These are phyloP conservation scores for Macrophya annulata DNA, from an alignment of 2,888 invertebrate genomes.

Conservation along the genomic window DNA sequence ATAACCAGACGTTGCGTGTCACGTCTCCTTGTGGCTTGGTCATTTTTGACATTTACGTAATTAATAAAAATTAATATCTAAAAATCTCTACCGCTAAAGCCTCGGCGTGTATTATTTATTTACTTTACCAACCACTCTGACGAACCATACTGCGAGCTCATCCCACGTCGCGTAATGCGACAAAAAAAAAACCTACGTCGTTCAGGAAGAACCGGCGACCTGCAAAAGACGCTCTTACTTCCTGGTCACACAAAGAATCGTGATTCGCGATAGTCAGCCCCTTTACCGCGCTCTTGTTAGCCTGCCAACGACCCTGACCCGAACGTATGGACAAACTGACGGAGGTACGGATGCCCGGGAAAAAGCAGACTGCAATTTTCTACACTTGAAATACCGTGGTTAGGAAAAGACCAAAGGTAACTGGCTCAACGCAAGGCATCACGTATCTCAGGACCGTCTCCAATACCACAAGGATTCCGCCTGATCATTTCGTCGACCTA, in stretches of 20 bases:
- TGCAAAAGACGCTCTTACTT: conserved; percentile 48
- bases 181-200: conserved; percentile 25
- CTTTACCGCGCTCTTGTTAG: conserved; percentile 32
- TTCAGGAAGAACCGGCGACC: conserved; percentile 42
- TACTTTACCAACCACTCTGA: conserved; percentile 4
- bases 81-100: conserved; percentile 4
- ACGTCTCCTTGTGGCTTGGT: conserved; percentile 7
- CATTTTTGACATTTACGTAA: conserved; percentile 19
- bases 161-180: conserved; percentile 38
- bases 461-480: conserved; percentile 30
- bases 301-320: conserved; percentile 37
- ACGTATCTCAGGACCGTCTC: conserved; percentile 38
- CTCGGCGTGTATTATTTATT: conserved; percentile 14
- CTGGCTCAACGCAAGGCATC: conserved; percentile 15
- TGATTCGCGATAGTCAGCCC: conserved; percentile 52
- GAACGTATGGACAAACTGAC: conserved; percentile 28
- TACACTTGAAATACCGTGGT: conserved; percentile 39
- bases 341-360: conserved; percentile 4
- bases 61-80: conserved; percentile 42
- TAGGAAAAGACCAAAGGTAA: conserved; percentile 25
- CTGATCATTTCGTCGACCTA: conserved; percentile 26
- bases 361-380: conserved; percentile 31
- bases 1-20: conserved; percentile 33
- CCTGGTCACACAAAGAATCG: conserved; percentile 52
- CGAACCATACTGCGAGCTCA: conserved; percentile 35